Conservation (phyloP, 2,797 vertebrate species). For the Spheniscus humboldti region DNA sequence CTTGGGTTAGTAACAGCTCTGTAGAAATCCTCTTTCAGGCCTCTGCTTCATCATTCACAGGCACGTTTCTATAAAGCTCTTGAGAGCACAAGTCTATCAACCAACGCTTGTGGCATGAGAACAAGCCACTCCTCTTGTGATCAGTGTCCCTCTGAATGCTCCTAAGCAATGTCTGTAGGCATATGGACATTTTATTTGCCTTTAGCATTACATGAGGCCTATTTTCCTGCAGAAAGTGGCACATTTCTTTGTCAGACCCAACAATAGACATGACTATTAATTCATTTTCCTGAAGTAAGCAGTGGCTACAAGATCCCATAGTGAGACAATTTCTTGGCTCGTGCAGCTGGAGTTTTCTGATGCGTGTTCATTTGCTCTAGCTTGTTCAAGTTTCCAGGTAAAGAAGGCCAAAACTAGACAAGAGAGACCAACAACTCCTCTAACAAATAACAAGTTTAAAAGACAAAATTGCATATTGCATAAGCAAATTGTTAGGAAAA, state of each 20-base stretch:
- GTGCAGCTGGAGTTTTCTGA: conserved; percentile 42
- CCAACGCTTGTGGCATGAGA: conserved; percentile 62
- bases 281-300: conserved; percentile 55
- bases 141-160: conserved; percentile 22
- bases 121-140: background rate
- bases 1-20: conserved; percentile 10
- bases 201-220: conserved; percentile 14
- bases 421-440: conserved; percentile 73
- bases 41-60: background rate
- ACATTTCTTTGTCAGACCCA: conserved; percentile 36
- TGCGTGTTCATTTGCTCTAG: conserved; percentile 36
- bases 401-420: conserved; percentile 75
- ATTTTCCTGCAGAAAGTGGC: conserved; percentile 46
- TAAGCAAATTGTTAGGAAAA: background rate
- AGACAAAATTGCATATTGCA: background rate
- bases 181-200: conserved; percentile 13
- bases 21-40: background rate
- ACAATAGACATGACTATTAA: conserved; percentile 59
- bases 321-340: conserved; percentile 38
- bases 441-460: conserved; percentile 50
- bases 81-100: background rate
- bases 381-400: conserved; percentile 68
- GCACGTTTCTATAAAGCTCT: background rate
- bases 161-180: conserved; percentile 11
- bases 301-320: conserved; percentile 50